A percentile compares a stretch with the other conserved stretches of the same genome.
Conservation (phyloP, 2,113 vertebrate species). For the Herpailurus yagouaroundi region DNA sequence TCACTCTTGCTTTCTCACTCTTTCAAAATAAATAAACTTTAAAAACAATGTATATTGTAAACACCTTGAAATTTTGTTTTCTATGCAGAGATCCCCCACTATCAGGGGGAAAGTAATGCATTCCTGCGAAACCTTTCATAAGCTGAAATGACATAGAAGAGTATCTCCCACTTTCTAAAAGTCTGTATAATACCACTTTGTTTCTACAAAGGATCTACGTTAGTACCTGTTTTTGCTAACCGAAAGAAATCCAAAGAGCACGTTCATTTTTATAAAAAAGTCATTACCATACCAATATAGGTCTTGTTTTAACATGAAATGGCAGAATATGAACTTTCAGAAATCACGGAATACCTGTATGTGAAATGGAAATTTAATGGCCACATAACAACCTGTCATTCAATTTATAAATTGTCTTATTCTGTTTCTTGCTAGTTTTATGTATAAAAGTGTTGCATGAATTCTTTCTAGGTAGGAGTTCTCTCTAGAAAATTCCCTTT, state of each 20-base stretch:
- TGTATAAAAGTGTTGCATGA: not conserved
- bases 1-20: no score
- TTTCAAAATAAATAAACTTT: no score
- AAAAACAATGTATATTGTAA: not conserved
- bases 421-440: not conserved
- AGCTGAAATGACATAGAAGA: not conserved
- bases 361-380: not conserved
- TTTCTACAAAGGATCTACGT: not conserved
- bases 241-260: not conserved
- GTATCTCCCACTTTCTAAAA: not conserved
- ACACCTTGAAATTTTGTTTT: not conserved
- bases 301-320: not conserved
- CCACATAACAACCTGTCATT: not conserved
- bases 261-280: not conserved
- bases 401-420: not conserved
- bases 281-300: not conserved
- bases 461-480: not conserved
- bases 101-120: not conserved
- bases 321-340: not conserved
- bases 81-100: not conserved
- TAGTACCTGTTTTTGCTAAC: not conserved
- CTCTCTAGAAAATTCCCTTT: not conserved
- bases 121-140: not conserved
- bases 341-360: not conserved
- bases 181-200: not conserved